These are phyloP conservation scores for Morelia viridis DNA, from an alignment of 2,797 vertebrate species.

Conservation along the genomic window DNA sequence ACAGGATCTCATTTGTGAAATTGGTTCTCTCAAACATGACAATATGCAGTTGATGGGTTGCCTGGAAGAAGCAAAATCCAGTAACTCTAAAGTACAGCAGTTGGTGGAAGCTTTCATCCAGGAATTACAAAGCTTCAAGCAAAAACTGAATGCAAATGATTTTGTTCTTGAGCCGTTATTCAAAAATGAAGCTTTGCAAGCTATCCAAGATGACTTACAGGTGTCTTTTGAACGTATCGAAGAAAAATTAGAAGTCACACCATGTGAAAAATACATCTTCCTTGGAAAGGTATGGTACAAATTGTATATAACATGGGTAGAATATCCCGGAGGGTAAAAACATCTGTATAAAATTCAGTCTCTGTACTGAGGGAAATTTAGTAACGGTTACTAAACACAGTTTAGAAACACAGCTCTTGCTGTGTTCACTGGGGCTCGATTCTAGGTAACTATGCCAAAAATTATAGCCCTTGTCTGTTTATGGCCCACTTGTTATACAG, in stretches of 20 bases:
- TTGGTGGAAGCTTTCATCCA: constrained; percentile 57
- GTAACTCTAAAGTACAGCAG: constrained; percentile 60
- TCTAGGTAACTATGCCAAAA: background rate
- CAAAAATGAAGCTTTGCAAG: constrained; percentile 53
- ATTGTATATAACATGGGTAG: background rate
- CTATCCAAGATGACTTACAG: constrained; percentile 68
- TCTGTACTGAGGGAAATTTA: background rate
- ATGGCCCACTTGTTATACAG: background rate
- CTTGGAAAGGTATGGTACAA: constrained; percentile 75
- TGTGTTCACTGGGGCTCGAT: background rate
- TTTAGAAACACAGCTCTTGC: background rate
- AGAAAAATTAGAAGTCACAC: constrained; percentile 70
- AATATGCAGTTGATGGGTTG: constrained; percentile 66
- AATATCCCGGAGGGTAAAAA: constrained; percentile 22
- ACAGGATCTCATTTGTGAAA: constrained; percentile 59
- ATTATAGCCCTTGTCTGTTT: background rate
- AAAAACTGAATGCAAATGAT: constrained; percentile 63
- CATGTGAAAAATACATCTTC: constrained; percentile 68
- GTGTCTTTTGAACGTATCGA: constrained; percentile 64
- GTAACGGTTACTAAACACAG: background rate
- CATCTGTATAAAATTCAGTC: constrained; percentile 34
- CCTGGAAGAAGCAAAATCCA: constrained; percentile 69
- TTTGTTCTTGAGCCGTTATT: constrained; percentile 43
- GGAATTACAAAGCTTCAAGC: constrained; percentile 62
- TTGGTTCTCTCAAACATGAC: constrained; percentile 67